A percentile compares a stretch with the other conserved stretches of the same genome.
Evolutionary conservation across 2,888 invertebrate species (phyloP).

Genomic region (Trypoxylon attenuatum): DNA sequence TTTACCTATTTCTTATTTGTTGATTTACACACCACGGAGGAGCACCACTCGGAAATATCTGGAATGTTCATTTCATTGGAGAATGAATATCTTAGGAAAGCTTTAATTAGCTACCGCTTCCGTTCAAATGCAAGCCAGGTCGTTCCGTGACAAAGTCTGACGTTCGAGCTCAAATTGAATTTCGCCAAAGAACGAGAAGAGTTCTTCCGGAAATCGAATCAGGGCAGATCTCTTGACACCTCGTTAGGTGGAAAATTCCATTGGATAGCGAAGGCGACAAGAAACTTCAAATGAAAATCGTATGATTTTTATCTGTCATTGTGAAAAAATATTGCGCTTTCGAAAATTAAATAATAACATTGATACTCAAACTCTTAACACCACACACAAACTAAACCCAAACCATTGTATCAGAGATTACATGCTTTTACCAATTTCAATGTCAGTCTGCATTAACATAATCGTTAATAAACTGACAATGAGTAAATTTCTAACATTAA

Average conservation of each 20-base stretch:
- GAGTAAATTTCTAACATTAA: too few relatives aligned
- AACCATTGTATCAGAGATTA: too few relatives aligned
- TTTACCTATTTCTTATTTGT: too few relatives aligned
- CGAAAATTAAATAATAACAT: too few relatives aligned
- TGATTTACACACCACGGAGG: too few relatives aligned
- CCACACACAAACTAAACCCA: too few relatives aligned
- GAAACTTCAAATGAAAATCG: conserved; percentile 37
- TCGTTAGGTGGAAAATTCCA: conserved; percentile 55
- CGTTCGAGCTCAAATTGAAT: conserved; percentile 56
- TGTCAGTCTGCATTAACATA: too few relatives aligned
- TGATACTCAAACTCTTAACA: too few relatives aligned
- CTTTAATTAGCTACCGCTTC: conserved; percentile 51
- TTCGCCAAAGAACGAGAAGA: conserved; percentile 55
- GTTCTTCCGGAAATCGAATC: conserved; percentile 58
- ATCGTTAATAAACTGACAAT: too few relatives aligned
- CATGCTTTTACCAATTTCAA: too few relatives aligned
- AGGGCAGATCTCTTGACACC: conserved; percentile 44
- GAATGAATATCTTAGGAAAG: conserved; percentile 51
- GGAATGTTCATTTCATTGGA: conserved; percentile 35
- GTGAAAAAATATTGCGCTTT: too few relatives aligned
- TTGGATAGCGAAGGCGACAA: conserved; percentile 42
- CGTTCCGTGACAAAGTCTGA: conserved; percentile 42
- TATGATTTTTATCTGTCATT: conserved; percentile 35
- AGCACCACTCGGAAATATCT: too few relatives aligned
- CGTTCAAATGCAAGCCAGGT: conserved; percentile 36